Conservation (phyloP, 2,113 vertebrate species). For the Thunnus thynnus region DNA sequence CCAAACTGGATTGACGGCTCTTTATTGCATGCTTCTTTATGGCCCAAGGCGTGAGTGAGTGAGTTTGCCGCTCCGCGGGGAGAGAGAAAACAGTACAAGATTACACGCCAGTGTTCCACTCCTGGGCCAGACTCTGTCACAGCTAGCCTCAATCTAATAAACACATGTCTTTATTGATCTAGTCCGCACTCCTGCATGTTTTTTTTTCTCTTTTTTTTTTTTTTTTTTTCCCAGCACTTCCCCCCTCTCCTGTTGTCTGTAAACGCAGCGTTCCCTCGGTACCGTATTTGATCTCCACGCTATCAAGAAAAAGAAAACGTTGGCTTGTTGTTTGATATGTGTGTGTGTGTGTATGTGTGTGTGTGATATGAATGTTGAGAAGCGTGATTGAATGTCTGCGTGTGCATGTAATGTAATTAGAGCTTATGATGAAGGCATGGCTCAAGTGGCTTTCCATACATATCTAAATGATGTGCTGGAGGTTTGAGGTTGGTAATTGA, state of each 20-base stretch:
- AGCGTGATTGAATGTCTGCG: background rate
- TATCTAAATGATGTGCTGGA: no score
- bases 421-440: background rate
- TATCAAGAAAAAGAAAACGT: background rate
- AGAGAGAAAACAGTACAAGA: slow-evolving; percentile 63
- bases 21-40: slow-evolving; percentile 69
- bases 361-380: background rate
- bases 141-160: slow-evolving; percentile 74
- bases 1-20: slow-evolving; percentile 65
- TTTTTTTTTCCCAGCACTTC: background rate
- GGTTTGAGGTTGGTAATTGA: no score
- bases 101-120: slow-evolving; percentile 74
- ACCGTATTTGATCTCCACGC: slow-evolving; percentile 2
- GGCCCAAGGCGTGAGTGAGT: slow-evolving; percentile 53
- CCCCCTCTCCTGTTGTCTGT: background rate
- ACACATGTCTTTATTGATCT: slow-evolving; percentile 79
- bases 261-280: background rate
- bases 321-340: background rate
- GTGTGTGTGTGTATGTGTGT: no score
- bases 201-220: slow-evolving; percentile 19
- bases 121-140: slow-evolving; percentile 56
- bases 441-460: no score
- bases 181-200: slow-evolving; percentile 35
- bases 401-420: background rate
- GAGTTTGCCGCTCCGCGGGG: slow-evolving; percentile 64